Evolutionary conservation across 1,140 invertebrate genomes (phyloP).

Genomic region (Drosophila watanabei): DNA sequence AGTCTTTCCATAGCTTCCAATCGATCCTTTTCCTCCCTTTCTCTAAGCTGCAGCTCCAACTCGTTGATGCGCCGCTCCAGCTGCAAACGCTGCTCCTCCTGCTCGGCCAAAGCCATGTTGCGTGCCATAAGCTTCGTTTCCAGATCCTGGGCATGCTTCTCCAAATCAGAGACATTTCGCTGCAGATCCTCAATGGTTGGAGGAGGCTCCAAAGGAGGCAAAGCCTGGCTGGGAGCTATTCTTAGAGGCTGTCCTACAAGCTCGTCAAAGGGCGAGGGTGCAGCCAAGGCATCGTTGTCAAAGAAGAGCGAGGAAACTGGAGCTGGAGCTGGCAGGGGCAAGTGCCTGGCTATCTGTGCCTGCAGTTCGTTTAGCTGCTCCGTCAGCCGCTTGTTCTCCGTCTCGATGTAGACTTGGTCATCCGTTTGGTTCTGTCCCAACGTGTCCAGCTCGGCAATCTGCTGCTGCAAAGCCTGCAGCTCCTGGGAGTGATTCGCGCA

Average conservation of each 20-base stretch:
- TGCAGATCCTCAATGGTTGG: slow-evolving; percentile 82
- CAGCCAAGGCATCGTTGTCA: slow-evolving; percentile 47
- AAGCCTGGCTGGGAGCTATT: neutral
- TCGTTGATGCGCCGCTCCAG: slow-evolving; percentile 51
- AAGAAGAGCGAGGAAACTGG: slow-evolving; percentile 79
- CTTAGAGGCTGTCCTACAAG: slow-evolving; percentile 57
- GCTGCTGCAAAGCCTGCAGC: slow-evolving; percentile 68
- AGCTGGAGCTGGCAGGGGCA: slow-evolving; percentile 23
- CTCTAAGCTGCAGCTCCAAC: slow-evolving; percentile 31
- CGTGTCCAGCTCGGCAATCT: slow-evolving; percentile 79
- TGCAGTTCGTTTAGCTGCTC: slow-evolving; percentile 78
- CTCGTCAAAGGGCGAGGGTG: slow-evolving; percentile 77
- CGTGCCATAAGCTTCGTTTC: slow-evolving; percentile 62
- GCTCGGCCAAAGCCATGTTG: slow-evolving; percentile 45
- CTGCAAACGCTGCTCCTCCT: slow-evolving; percentile 58
- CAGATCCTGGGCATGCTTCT: slow-evolving; percentile 80
- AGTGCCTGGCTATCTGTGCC: slow-evolving; percentile 56
- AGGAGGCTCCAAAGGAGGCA: slow-evolving; percentile 19
- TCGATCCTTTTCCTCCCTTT: slow-evolving; percentile 54
- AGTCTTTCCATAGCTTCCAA: slow-evolving; percentile 52
- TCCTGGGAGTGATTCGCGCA: slow-evolving; percentile 79
- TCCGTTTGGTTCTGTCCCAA: slow-evolving; percentile 83
- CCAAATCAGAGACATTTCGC: slow-evolving; percentile 81
- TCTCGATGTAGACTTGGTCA: slow-evolving; percentile 82
- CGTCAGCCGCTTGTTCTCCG: slow-evolving; percentile 80